phyloP scores from a whole-genome alignment of 2,888 invertebrate genomes.

The Chrysotoxum bicinctum region DNA sequence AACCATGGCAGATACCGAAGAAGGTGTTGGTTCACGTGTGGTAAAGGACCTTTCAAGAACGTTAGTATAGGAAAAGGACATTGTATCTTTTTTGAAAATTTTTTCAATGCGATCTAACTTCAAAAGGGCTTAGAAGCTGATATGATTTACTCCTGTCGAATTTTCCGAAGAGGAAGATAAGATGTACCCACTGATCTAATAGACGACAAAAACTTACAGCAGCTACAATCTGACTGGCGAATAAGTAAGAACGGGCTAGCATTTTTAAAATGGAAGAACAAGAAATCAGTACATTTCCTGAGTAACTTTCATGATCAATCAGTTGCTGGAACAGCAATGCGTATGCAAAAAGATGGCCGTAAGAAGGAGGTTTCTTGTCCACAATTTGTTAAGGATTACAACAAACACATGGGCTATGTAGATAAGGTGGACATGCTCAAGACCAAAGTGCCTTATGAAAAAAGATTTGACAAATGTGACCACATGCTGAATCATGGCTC shows the following conservation, averaged over 20 bases:
- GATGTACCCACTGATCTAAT: slow-evolving; percentile 5
- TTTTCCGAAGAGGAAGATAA: slow-evolving; percentile 33
- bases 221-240: slow-evolving; percentile 26
- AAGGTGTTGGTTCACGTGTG: background rate
- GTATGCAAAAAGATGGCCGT: slow-evolving; percentile 26
- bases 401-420: no score
- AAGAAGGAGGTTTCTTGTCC: background rate
- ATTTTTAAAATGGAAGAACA: slow-evolving; percentile 40
- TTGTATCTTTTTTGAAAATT: slow-evolving; percentile 10
- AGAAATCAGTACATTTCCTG: background rate
- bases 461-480: no score
- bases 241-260: slow-evolving; percentile 29
- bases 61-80: slow-evolving; percentile 20
- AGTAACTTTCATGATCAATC: slow-evolving; percentile 7
- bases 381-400: no score
- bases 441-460: no score
- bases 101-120: no score
- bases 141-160: slow-evolving; percentile 37
- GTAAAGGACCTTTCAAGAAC: slow-evolving; percentile 30
- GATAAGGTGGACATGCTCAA: no score
- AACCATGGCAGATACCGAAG: no score
- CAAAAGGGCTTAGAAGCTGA: slow-evolving; percentile 12
- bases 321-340: background rate
- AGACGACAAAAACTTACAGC: slow-evolving; percentile 7
- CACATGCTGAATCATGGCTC: no score